Base-by-base conservation (phyloP, 2,113 vertebrate species). In the Ciconia stormi region DNA sequence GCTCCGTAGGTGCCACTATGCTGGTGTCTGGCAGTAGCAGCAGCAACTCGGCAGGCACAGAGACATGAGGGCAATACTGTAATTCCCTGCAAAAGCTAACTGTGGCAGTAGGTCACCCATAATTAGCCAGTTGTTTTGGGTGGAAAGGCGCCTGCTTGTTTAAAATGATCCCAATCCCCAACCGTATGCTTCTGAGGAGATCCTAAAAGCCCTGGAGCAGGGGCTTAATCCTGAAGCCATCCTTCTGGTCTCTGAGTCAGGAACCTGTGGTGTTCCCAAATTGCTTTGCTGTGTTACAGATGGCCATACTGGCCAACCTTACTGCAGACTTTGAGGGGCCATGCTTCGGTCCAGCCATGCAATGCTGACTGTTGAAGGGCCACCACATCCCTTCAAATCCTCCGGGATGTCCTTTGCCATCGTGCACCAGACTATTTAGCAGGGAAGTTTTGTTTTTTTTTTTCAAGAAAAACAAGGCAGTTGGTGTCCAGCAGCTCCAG, bases 151-250 rank as follows among this genome's bases (percentile, higher is more conserved):
- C 11, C 10, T 80, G 4, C 18, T 40, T 74, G 5, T 50, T 73
- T 61, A 8, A 78, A 82, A 59, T 29, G 1, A 8, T 34, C 49
- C 13, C 13, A 20, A 26, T 93, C 8, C 27, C 66, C 61, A 90
- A 1, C 11, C 4, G 21, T 70, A 3, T 67, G 3, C 13, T 34
- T 47, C 25, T 42, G 2, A 2, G 4, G 7, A 19, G 1, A 1
- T 58, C 7, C 46, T 49, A 17, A 62, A 89, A 46, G 7, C 17
- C 5, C 2, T 10, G 3, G 9, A 42, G 8, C 5, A 62, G 16
- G 6, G 8, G 7, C 46, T 79, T 61, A 56, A 29, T 65, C 17
- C 44, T 63, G n/a, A 85, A 82, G 3, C 16, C 8, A 17, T 66
- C 9, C 16, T 65, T 70, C 26, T 74, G 25, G 12, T 26, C 7